Conservation (phyloP, 53 echinoderm and acorn worm genomes). For the Actinopyga echinites region DNA sequence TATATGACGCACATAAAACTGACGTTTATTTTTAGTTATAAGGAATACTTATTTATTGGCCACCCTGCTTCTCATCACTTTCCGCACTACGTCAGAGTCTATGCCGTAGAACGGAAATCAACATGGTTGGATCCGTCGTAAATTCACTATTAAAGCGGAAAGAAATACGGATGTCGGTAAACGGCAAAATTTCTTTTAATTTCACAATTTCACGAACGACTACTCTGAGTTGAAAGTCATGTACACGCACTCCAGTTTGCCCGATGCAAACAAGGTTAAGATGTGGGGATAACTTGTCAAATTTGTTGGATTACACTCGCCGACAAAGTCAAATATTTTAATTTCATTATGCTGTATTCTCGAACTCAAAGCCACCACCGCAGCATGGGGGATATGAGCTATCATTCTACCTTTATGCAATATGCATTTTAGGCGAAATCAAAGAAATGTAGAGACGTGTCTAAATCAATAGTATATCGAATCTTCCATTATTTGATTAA, state of each 20-base stretch:
- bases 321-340: slow-evolving; percentile 38
- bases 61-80: too few relatives aligned
- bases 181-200: too few relatives aligned
- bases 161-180: too few relatives aligned
- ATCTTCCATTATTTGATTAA: slow-evolving; percentile 34
- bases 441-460: neutral
- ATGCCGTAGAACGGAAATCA: too few relatives aligned
- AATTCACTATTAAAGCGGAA: too few relatives aligned
- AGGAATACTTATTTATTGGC: too few relatives aligned
- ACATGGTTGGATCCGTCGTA: too few relatives aligned
- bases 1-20: too few relatives aligned
- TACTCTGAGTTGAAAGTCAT: too few relatives aligned
- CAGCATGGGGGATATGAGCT: slow-evolving; percentile 10
- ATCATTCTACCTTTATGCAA: slow-evolving; percentile 11
- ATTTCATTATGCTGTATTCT: slow-evolving; percentile 15
- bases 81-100: too few relatives aligned
- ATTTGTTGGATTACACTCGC: neutral
- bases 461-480: slow-evolving; percentile 34
- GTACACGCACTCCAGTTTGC: neutral
- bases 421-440: neutral
- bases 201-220: too few relatives aligned
- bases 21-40: too few relatives aligned
- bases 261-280: slow-evolving; percentile 37
- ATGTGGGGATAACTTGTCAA: slow-evolving; percentile 34
- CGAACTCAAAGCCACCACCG: slow-evolving; percentile 7